A percentile compares a stretch with the other conserved stretches of the same genome.
Conservation (phyloP, 2,797 vertebrate genomes). For the Numenius phaeopus region DNA sequence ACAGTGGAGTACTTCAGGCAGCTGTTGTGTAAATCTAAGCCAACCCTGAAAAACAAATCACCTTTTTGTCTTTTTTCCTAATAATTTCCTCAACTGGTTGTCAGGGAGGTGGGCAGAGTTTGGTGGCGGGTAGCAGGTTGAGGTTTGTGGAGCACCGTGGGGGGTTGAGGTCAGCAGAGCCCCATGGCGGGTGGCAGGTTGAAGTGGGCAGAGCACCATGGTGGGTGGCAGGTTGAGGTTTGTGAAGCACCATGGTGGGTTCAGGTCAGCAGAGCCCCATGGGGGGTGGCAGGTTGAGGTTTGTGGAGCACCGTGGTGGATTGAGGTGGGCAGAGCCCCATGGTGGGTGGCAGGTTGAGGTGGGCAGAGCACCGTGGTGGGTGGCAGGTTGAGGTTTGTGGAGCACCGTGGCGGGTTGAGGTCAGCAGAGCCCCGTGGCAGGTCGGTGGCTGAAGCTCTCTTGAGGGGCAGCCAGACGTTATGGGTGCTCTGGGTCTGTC, state of each 20-base stretch:
- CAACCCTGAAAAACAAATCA: background rate
- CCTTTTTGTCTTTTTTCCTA: rapidly evolving
- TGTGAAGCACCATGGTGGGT: too few relatives aligned
- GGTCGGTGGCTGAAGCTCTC: background rate
- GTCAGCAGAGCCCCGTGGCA: background rate
- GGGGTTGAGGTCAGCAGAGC: background rate
- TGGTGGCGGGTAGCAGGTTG: background rate
- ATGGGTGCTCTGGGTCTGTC: background rate
- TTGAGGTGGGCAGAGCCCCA: too few relatives aligned
- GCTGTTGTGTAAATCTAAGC: background rate
- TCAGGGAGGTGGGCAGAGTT: background rate
- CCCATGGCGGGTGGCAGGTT: background rate
- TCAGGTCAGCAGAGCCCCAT: too few relatives aligned
- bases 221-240: too few relatives aligned
- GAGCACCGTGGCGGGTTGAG: too few relatives aligned
- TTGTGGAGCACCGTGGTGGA: too few relatives aligned
- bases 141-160: too few relatives aligned
- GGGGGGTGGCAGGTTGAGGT: too few relatives aligned
- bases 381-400: too few relatives aligned
- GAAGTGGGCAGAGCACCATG: too few relatives aligned
- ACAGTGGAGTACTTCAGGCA: background rate
- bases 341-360: too few relatives aligned
- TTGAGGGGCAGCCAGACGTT: background rate
- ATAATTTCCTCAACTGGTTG: background rate
- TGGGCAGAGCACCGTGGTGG: too few relatives aligned